These are phyloP conservation scores for Eulemur rubriventer DNA, from an alignment of 2,797 vertebrate genomes.

Conservation along the genomic window DNA sequence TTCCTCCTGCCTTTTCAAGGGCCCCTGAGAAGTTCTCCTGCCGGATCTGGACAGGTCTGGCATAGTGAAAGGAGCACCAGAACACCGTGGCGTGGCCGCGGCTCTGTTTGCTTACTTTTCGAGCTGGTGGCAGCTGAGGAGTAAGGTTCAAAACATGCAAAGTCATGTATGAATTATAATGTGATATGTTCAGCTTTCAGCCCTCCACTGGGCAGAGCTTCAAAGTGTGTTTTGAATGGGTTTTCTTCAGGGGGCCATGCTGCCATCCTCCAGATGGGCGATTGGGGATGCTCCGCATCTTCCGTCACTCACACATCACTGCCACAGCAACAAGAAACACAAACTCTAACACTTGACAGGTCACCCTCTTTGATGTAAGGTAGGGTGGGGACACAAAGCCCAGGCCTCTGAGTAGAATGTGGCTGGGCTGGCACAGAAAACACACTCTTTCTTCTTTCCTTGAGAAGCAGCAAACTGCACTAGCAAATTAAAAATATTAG, in stretches of 20 bases:
- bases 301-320: conserved; percentile 64
- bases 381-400: neutral
- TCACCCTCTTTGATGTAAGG: conserved; percentile 79
- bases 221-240: conserved; percentile 62
- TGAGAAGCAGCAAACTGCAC: conserved; percentile 74
- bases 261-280: conserved; percentile 73
- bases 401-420: conserved; percentile 39
- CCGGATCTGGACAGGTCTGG: neutral
- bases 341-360: conserved; percentile 74
- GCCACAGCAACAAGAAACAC: conserved; percentile 71
- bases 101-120: conserved; percentile 65
- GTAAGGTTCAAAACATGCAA: conserved; percentile 68
- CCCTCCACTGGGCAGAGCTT: conserved; percentile 66
- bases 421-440: conserved; percentile 74
- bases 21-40: neutral
- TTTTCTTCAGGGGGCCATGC: conserved; percentile 57
- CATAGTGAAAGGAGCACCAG: conserved; percentile 53
- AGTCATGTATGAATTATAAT: conserved; percentile 55
- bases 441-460: conserved; percentile 44
- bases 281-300: conserved; percentile 67
- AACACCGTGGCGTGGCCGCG: neutral
- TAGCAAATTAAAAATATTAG: conserved; percentile 55
- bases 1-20: neutral
- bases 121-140: conserved; percentile 45
- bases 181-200: conserved; percentile 52